Evolutionary conservation across 2,888 invertebrate species (phyloP).

Genomic region (Ophion ventricosus): DNA sequence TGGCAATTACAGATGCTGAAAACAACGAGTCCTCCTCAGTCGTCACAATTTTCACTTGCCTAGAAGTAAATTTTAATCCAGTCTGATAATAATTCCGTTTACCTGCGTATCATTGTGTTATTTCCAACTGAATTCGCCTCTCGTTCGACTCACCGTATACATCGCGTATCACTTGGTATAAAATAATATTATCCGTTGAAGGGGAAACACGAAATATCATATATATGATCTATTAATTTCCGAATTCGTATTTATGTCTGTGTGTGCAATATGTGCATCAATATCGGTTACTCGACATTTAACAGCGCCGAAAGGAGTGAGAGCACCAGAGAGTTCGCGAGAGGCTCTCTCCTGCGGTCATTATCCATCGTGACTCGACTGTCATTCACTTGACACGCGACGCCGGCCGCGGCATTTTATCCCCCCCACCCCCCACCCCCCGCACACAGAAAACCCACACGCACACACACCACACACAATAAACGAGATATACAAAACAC

Average conservation of each 20-base stretch:
- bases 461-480: neutral
- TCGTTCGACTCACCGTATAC: constrained; percentile 1
- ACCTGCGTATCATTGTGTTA: neutral
- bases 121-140: constrained; percentile 7
- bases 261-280: constrained; percentile 52
- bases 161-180: constrained; percentile 19
- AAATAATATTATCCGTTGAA: constrained; percentile 29
- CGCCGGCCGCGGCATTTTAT: constrained; percentile 65
- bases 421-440: neutral
- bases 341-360: constrained; percentile 50
- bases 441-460: neutral
- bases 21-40: too few relatives aligned
- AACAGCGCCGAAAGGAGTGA: constrained; percentile 28
- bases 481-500: neutral
- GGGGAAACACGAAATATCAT: constrained; percentile 22
- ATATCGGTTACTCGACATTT: constrained; percentile 63
- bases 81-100: constrained; percentile 23
- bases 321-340: constrained; percentile 25
- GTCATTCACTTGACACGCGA: constrained; percentile 67
- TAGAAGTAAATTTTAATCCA: neutral
- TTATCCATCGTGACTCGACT: constrained; percentile 67
- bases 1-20: too few relatives aligned
- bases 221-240: constrained; percentile 59
- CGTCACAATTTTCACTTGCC: neutral
- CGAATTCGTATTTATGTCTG: constrained; percentile 9